A percentile compares a stretch with the other conserved stretches of the same genome.
These are phyloP conservation scores for Galendromus occidentalis DNA, from an alignment of 1,140 invertebrate species.

Conservation along the genomic window DNA sequence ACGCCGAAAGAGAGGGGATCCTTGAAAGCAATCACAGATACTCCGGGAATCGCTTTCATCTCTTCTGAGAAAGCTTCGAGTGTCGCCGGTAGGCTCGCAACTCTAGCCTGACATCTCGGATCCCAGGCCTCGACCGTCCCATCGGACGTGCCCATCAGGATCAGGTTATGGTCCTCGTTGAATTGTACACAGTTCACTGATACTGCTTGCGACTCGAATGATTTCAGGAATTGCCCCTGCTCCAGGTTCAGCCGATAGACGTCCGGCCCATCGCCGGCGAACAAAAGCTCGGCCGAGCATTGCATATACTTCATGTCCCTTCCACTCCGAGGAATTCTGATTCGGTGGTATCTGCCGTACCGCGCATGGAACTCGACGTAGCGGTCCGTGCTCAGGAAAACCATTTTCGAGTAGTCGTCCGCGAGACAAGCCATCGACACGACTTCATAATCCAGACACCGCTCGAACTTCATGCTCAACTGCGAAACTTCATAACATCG, in stretches of 20 bases:
- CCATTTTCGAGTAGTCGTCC: conserved; percentile 64
- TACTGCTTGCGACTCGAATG: conserved; percentile 49
- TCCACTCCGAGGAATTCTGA: conserved; percentile 84
- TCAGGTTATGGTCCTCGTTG: conserved; percentile 67
- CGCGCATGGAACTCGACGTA: conserved; percentile 87
- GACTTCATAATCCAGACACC: conserved; percentile 91
- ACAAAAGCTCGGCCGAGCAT: conserved; percentile 69
- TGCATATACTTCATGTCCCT: conserved; percentile 79
- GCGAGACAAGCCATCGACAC: conserved; percentile 64
- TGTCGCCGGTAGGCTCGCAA: conserved; percentile 64
- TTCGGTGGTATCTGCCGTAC: conserved; percentile 67
- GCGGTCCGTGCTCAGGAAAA: conserved; percentile 42
- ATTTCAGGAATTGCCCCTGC: conserved; percentile 73
- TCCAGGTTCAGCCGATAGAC: conserved; percentile 89
- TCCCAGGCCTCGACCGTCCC: conserved; percentile 93
- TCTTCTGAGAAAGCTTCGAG: conserved; percentile 43
- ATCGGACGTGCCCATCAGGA: conserved; percentile 69
- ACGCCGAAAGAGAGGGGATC: conserved; percentile 67
- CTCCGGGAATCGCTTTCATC: conserved; percentile 42
- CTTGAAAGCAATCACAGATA: conserved; percentile 58
- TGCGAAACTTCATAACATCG: conserved; percentile 91
- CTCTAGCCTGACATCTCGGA: conserved; percentile 49
- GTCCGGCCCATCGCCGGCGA: conserved; percentile 70
- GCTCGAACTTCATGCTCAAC: conserved; percentile 91
- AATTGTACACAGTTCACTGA: conserved; percentile 66